phyloP scores from a whole-genome alignment of 1,140 invertebrate genomes.

The Globodera rostochiensis region DNA sequence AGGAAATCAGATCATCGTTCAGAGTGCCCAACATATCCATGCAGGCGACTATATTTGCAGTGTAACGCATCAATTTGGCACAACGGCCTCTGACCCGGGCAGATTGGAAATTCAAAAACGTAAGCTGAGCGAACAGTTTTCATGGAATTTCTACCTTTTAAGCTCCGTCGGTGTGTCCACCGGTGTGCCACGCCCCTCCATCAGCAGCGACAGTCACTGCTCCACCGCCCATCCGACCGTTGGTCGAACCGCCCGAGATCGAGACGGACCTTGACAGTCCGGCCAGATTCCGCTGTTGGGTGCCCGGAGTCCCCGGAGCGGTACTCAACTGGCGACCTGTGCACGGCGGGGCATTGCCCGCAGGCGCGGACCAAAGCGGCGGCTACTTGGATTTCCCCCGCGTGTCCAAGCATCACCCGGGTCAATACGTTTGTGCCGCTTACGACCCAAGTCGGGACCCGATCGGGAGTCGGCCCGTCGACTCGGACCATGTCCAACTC shows the following conservation, averaged over 20 bases:
- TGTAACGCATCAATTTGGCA: constrained; percentile 55
- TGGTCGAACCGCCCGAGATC: constrained; percentile 59
- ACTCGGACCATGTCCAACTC: constrained; percentile 50
- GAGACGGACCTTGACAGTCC: constrained; percentile 54
- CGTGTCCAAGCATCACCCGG: constrained; percentile 34
- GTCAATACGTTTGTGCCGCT: constrained; percentile 60
- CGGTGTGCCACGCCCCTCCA: constrained; percentile 11
- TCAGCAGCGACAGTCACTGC: background rate
- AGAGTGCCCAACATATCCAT: constrained; percentile 52
- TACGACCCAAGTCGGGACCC: constrained; percentile 52
- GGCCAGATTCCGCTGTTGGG: constrained; percentile 63
- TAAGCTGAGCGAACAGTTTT: background rate
- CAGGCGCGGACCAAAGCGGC: constrained; percentile 48
- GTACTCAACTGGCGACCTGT: constrained; percentile 54
- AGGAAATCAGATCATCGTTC: constrained; percentile 63
- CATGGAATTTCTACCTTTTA: background rate
- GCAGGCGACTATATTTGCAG: constrained; percentile 64
- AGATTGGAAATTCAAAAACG: constrained; percentile 52
- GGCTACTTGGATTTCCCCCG: constrained; percentile 52
- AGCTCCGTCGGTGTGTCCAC: background rate
- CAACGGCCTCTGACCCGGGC: constrained; percentile 58
- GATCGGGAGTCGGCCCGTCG: constrained; percentile 35
- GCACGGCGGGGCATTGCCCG: constrained; percentile 54
- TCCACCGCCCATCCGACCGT: constrained; percentile 48
- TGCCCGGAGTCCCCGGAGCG: constrained; percentile 61